These are phyloP conservation scores for Kryptopterus vitreolus DNA, from an alignment of 2,797 vertebrate species.

Conservation along the genomic window DNA sequence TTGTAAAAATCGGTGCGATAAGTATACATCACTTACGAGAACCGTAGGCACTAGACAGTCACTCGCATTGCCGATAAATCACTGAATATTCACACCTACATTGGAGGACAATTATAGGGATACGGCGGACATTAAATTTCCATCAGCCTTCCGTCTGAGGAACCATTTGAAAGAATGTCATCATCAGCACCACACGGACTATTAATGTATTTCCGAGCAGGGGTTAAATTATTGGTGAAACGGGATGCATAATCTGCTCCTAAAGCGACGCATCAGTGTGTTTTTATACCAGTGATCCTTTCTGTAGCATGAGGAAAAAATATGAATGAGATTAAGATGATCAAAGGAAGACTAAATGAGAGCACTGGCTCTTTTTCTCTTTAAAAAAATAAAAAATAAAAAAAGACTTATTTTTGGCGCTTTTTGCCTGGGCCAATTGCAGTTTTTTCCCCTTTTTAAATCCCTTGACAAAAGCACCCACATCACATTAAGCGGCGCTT, in stretches of 20 bases:
- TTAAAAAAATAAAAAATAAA: slow-evolving; percentile 49
- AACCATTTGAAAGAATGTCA: slow-evolving; percentile 1
- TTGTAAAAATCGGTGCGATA: neutral
- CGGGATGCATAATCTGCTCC: slow-evolving; percentile 15
- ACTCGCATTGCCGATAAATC: neutral
- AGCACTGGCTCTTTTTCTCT: slow-evolving; percentile 53
- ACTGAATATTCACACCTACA: neutral
- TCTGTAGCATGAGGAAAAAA: slow-evolving; percentile 58
- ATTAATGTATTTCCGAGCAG: slow-evolving; percentile 21
- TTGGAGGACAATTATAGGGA: neutral
- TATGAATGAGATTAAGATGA: slow-evolving; percentile 70
- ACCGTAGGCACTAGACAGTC: neutral
- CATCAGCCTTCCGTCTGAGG: neutral
- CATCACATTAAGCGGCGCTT: slow-evolving; percentile 71
- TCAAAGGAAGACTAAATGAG: slow-evolving; percentile 65
- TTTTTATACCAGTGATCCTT: slow-evolving; percentile 58
- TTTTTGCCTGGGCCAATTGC: slow-evolving; percentile 61
- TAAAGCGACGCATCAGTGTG: slow-evolving; percentile 50
- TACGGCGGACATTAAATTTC: neutral
- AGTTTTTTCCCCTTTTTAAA: slow-evolving; percentile 68
- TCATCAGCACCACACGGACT: slow-evolving; percentile 21
- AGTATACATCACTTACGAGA: neutral
- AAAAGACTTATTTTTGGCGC: slow-evolving; percentile 66
- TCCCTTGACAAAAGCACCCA: slow-evolving; percentile 60
- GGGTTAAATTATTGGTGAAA: slow-evolving; percentile 37